These are phyloP conservation scores for Urophycis tenuis DNA, from an alignment of 2,797 vertebrate genomes.

Conservation along the genomic window DNA sequence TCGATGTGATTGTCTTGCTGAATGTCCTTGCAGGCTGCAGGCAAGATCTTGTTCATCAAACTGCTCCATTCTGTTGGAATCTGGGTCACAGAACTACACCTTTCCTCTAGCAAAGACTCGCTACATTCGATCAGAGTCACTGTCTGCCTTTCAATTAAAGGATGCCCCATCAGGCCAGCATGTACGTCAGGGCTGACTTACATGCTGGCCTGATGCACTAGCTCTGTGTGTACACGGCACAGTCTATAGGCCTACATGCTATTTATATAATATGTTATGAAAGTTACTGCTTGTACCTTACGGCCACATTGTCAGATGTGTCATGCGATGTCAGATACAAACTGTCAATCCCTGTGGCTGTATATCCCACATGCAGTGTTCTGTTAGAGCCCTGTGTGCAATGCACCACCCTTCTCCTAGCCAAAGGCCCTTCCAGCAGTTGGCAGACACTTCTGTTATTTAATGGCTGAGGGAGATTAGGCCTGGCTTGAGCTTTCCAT, in stretches of 20 bases:
- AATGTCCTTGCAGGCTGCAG: neutral
- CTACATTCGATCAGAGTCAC: neutral
- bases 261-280: neutral
- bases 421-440: neutral
- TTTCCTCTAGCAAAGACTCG: neutral
- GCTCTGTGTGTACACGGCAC: neutral
- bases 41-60: neutral
- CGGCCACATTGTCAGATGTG: too few species aligned
- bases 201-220: too few species aligned
- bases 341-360: neutral
- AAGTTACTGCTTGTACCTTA: neutral
- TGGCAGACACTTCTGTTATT: neutral
- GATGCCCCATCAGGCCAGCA: neutral
- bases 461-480: neutral
- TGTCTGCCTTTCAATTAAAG: neutral
- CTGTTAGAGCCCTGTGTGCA: neutral
- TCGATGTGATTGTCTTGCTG: neutral
- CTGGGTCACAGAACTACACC: neutral
- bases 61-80: neutral
- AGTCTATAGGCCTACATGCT: neutral
- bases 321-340: neutral
- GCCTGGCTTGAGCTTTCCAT: neutral
- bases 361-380: neutral
- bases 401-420: neutral
- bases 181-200: neutral